Conservation (phyloP, 2,888 invertebrate species). For the Drosophila macrospina region DNA sequence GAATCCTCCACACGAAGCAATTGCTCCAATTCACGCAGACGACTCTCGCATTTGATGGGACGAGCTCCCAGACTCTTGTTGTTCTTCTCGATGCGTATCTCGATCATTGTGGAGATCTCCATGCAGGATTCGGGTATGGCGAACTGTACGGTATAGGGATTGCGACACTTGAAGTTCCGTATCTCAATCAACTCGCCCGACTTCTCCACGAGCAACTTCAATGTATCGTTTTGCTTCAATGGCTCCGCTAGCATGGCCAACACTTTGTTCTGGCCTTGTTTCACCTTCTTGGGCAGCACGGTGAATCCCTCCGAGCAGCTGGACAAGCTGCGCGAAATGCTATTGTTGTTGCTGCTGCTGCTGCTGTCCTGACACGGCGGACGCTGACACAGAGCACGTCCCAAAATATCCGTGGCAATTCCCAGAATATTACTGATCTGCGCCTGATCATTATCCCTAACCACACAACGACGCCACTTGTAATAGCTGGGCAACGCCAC, state of each 20-base stretch:
- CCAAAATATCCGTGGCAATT: conserved; percentile 92
- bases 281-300: conserved; percentile 84
- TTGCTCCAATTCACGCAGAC: conserved; percentile 92
- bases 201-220: conserved; percentile 92
- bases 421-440: conserved; percentile 94
- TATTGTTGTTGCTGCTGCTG: conserved; percentile 81
- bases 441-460: conserved; percentile 93
- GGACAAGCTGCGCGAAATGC: conserved; percentile 82
- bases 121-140: conserved; percentile 93
- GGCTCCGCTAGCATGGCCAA: conserved; percentile 92
- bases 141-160: conserved; percentile 94
- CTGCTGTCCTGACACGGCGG: conserved; percentile 89
- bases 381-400: conserved; percentile 87
- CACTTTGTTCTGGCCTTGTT: conserved; percentile 91
- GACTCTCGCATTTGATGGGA: conserved; percentile 95
- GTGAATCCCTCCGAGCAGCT: conserved; percentile 85
- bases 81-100: conserved; percentile 92
- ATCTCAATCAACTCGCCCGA: conserved; percentile 92
- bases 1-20: conserved; percentile 91
- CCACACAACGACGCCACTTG: conserved; percentile 92
- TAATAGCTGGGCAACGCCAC: conserved; percentile 90
- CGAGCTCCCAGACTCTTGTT: conserved; percentile 91
- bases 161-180: conserved; percentile 90
- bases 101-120: conserved; percentile 93
- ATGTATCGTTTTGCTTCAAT: conserved; percentile 90